A percentile compares a stretch with the other conserved stretches of the same genome.
These are phyloP conservation scores for Atta texana DNA, from an alignment of 1,140 invertebrate species.

Conservation along the genomic window DNA sequence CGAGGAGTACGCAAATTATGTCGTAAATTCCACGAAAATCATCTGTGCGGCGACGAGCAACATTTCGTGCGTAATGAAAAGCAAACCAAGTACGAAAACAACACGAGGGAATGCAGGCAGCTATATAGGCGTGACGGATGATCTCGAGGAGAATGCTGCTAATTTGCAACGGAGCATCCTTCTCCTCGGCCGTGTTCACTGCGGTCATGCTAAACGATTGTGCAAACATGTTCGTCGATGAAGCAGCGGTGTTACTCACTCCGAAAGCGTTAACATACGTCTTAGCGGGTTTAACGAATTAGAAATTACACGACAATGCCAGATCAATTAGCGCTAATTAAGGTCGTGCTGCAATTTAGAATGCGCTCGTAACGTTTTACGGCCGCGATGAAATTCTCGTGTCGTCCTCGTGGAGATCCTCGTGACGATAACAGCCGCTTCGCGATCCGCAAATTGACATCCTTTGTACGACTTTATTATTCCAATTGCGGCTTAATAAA, in stretches of 20 bases:
- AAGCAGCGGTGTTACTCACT: slow-evolving; percentile 63
- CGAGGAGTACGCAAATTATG: neutral
- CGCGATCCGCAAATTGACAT: neutral
- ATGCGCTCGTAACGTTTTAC: slow-evolving; percentile 9
- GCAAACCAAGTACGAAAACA: neutral
- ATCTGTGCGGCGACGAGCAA: neutral
- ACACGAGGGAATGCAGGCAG: neutral
- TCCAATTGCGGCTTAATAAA: neutral
- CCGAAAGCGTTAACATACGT: slow-evolving; percentile 48
- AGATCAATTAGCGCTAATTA: slow-evolving; percentile 49
- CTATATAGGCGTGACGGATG: neutral
- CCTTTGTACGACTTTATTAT: neutral
- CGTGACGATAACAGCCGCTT: neutral
- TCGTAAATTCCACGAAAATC: neutral
- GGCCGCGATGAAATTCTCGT: neutral
- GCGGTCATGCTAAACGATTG: slow-evolving; percentile 65
- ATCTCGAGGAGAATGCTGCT: slow-evolving; percentile 49
- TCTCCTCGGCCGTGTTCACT: slow-evolving; percentile 27
- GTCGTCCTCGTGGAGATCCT: neutral
- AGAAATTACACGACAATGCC: slow-evolving; percentile 47
- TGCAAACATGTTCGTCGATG: slow-evolving; percentile 60
- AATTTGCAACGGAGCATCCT: slow-evolving; percentile 44
- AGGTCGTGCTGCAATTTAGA: slow-evolving; percentile 30
- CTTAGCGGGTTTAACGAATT: slow-evolving; percentile 12
- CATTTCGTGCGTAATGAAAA: slow-evolving; percentile 11